A percentile compares a stretch with the other conserved stretches of the same genome.
phyloP scores from a whole-genome alignment of 1,140 invertebrate species.

The Lepidurus apus region DNA sequence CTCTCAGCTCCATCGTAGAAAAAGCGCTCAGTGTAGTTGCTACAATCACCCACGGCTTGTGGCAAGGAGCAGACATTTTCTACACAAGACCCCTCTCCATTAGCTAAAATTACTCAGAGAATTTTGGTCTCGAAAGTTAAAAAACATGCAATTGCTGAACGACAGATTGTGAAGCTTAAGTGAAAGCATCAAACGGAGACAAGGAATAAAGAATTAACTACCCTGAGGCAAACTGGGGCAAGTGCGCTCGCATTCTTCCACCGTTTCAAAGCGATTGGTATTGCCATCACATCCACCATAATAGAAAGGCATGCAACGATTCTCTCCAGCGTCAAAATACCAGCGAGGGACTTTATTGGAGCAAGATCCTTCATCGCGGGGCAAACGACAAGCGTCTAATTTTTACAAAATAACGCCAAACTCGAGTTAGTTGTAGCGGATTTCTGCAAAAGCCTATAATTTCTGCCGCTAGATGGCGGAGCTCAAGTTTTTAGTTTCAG shows the following conservation, averaged over 20 bases:
- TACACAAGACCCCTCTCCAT: not conserved
- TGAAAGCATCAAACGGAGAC: not conserved
- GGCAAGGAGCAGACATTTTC: constrained; percentile 58
- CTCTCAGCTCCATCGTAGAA: constrained; percentile 71
- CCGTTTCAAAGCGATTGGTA: constrained; percentile 73
- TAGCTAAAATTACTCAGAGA: constrained; percentile 19
- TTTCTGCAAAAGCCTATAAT: too few species aligned
- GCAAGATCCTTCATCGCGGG: constrained; percentile 73
- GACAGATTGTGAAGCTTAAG: constrained; percentile 12
- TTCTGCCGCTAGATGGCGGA: too few species aligned
- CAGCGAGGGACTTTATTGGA: constrained; percentile 67
- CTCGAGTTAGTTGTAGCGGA: not conserved
- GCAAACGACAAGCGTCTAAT: constrained; percentile 69
- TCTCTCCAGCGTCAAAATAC: constrained; percentile 78
- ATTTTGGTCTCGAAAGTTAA: not conserved
- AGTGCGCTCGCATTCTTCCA: constrained; percentile 67
- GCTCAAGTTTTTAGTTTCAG: too few species aligned
- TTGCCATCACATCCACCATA: constrained; percentile 89
- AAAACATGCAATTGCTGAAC: not conserved
- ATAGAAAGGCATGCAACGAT: constrained; percentile 90
- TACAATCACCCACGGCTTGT: constrained; percentile 68
- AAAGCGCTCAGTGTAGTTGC: constrained; percentile 69
- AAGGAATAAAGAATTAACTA: constrained; percentile 1
- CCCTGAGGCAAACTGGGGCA: constrained; percentile 55
- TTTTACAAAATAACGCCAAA: not conserved